Base-by-base conservation (phyloP, 2,888 invertebrate species). In the Homarus gammarus region DNA sequence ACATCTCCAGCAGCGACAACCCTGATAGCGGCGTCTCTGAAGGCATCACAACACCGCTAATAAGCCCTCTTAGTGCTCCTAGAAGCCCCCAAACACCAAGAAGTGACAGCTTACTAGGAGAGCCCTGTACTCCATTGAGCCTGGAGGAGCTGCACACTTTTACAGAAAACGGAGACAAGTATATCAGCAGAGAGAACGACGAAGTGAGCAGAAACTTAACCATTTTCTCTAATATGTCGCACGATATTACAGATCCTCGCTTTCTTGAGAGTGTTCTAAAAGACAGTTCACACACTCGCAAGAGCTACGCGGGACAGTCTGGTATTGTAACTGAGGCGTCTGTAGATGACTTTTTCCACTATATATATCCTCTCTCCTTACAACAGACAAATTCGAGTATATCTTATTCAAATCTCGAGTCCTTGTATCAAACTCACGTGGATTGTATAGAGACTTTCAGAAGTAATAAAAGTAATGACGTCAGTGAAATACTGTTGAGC, bases 11-110 rank as follows among this genome's bases (percentile, higher is more conserved):
- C 49, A 90, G 90, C 81, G 90, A 90, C 73, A 90, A 87, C 40
- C 90, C 87, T 38, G 90, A 90, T 49, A 90, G 90, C 38, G 90
- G 90, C 22, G 83, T 90, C 10, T 90, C 90, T 6, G 90, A 90
- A 49, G 90, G 90, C 72, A 79, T 90, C 70, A 90, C 70, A 40
- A 90, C 87, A 10, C 90, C 90, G n/a, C 49, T 87, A 27, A 73
- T 90, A 38, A 90, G 90, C 40, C 90, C 90, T 15, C 81, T 90
- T 31, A 90, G 90, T 49, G 90, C 77, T n/a, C 90, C 90, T 15
- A 68, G 83, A 33, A 90, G 90, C 38, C 90, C 90, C 5, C 81
- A 87, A 68, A 82, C 87, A 15, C 82, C 87, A n/a, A 56, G 82
- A 68, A 90, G 90, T 40, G 90, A 90, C 64, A 90, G 90, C 51